Base-by-base conservation (phyloP, 2,888 invertebrate genomes). In the Scaptomyza cyrtandrae region DNA sequence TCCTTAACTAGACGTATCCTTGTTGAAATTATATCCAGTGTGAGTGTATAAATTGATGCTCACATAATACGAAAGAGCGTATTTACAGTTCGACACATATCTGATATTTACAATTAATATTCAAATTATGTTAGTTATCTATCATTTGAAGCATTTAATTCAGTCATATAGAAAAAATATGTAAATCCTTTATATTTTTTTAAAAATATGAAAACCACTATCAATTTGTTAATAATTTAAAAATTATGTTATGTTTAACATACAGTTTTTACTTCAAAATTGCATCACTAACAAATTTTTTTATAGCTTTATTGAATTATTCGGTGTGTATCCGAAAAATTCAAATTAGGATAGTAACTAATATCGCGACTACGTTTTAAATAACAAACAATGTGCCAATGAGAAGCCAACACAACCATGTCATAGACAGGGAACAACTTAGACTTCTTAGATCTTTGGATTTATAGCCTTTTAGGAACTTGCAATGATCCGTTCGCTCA, bases 331-430 rank as follows among this genome's bases (percentile, higher is more conserved):
- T 72, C 69, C 0, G 43, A 4, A 11, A 31, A 55, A 35, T 6
- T 37, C 0, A 14, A 2, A 58, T 72, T 74, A 3, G 69, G 72
- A 68, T 61, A 68, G 5, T 55, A 74, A 13, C 13, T 74, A 5
- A 44, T 0, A 13, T 31, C 27, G 0, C 16, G 7, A 3, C 4
- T 10, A 11, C 52, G 50, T 0, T 9, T 24, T 0, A 46, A 0
- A n/a, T 2, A 61, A 68, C 1, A 0, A 7, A 1, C 0, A 62
- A 2, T 0, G 46, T 0, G 0, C 14, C 75, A 11, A 53, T 44
- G 0, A 62, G 0, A 4, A 68, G 2, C n/a, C 56, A 68, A 1
- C 61, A 1, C 61, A 50, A 67, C 75, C 75, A 74, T 0, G 4
- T 6, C 0, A 44, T 2, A 0, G 39, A 7, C 11, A 7, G 1